Evolutionary conservation across 2,888 invertebrate genomes (phyloP).

Genomic region (Trypoxylon attenuatum): DNA sequence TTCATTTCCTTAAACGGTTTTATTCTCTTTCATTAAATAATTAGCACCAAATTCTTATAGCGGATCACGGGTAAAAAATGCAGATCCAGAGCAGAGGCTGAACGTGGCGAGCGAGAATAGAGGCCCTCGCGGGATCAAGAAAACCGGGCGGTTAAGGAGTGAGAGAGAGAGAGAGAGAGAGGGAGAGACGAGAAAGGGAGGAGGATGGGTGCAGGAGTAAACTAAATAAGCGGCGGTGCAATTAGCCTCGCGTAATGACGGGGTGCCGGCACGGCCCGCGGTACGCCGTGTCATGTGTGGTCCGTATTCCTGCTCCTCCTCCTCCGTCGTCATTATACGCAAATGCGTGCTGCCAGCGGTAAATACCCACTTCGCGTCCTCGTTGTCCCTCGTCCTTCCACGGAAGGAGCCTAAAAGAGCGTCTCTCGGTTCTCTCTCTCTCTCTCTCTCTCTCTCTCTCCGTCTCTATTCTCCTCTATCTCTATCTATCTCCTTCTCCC

Average conservation of each 20-base stretch:
- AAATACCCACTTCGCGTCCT: slow-evolving; percentile 17
- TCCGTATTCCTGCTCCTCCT: slow-evolving; percentile 25
- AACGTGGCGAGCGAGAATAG: background rate
- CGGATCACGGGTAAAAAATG: too few relatives aligned
- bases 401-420: background rate
- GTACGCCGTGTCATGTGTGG: slow-evolving; percentile 28
- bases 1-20: too few relatives aligned
- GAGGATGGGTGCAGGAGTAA: slow-evolving; percentile 15
- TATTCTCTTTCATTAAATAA: too few relatives aligned
- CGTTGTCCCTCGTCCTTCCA: slow-evolving; percentile 9
- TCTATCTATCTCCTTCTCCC: background rate
- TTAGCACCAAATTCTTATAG: too few relatives aligned
- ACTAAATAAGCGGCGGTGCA: slow-evolving; percentile 24
- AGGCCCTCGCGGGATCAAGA: background rate
- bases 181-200: background rate
- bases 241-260: slow-evolving; percentile 31
- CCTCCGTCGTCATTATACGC: slow-evolving; percentile 31
- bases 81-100: background rate
- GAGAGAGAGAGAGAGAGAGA: background rate
- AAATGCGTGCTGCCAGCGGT: slow-evolving; percentile 19
- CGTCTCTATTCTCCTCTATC: background rate
- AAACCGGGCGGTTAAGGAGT: too few relatives aligned
- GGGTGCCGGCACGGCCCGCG: slow-evolving; percentile 21
- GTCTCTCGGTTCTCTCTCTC: background rate
- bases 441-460: background rate